These are phyloP conservation scores for Nomia melanderi DNA, from an alignment of 1,140 invertebrate genomes.

Conservation along the genomic window DNA sequence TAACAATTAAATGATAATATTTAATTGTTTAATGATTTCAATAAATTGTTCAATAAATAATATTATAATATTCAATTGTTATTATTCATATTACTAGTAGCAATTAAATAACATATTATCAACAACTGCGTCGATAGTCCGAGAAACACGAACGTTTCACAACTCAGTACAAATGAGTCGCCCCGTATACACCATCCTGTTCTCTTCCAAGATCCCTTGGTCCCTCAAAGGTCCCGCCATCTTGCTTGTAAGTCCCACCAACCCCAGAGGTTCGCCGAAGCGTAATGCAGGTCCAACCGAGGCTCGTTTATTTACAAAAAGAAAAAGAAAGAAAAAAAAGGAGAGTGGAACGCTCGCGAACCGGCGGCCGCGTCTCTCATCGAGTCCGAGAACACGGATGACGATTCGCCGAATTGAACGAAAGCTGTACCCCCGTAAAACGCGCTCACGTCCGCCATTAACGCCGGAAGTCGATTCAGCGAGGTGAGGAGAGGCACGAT, in stretches of 20 bases:
- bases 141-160: too few relatives aligned
- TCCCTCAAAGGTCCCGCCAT: not conserved
- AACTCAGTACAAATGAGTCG: not conserved
- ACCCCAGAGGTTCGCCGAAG: constrained; percentile 3
- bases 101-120: too few relatives aligned
- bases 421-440: not conserved
- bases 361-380: constrained; percentile 20
- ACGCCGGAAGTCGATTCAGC: not conserved
- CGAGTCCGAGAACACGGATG: constrained; percentile 36
- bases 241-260: not conserved
- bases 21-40: too few relatives aligned
- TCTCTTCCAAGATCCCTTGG: not conserved
- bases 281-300: constrained; percentile 28
- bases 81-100: too few relatives aligned
- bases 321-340: constrained; percentile 67
- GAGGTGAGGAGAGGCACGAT: not conserved
- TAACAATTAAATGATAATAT: too few relatives aligned
- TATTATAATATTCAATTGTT: too few relatives aligned
- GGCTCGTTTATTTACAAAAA: constrained; percentile 70
- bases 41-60: too few relatives aligned
- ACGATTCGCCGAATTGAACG: constrained; percentile 52
- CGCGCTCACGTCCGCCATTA: not conserved
- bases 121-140: too few relatives aligned
- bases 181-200: not conserved
- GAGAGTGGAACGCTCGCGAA: constrained; percentile 57